phyloP scores from a whole-genome alignment of 2,888 invertebrate species.

The Drepana falcataria region DNA sequence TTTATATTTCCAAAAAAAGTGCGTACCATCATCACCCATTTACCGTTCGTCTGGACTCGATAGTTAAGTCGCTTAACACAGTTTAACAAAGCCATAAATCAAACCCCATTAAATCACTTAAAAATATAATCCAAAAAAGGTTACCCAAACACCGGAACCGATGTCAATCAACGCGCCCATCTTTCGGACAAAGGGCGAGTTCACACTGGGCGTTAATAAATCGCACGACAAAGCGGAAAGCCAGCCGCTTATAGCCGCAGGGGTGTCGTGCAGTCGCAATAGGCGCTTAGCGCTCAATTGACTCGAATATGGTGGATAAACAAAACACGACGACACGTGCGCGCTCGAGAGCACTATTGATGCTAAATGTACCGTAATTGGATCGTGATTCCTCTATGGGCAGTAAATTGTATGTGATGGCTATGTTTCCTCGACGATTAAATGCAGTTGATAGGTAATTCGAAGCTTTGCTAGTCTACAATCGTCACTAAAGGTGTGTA shows the following conservation, averaged over 20 bases:
- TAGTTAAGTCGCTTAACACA: slow-evolving; percentile 10
- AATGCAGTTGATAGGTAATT: too few species aligned
- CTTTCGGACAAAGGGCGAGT: slow-evolving; percentile 43
- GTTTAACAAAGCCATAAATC: slow-evolving; percentile 17
- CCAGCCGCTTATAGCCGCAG: slow-evolving; percentile 34
- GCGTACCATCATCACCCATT: too few species aligned
- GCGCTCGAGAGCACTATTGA: slow-evolving; percentile 48
- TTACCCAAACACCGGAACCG: slow-evolving; percentile 48
- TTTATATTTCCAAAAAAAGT: too few species aligned
- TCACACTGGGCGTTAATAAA: slow-evolving; percentile 52
- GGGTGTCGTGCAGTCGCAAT: slow-evolving; percentile 37
- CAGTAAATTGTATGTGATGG: slow-evolving; percentile 32
- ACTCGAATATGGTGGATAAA: slow-evolving; percentile 62
- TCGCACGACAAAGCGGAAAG: slow-evolving; percentile 56
- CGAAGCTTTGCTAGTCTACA: too few species aligned
- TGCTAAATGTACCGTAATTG: slow-evolving; percentile 70
- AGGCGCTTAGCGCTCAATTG: slow-evolving; percentile 66
- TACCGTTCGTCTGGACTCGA: slow-evolving; percentile 9
- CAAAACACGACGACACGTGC: slow-evolving; percentile 61
- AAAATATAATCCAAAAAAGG: slow-evolving; percentile 6
- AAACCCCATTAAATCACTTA: slow-evolving; percentile 9
- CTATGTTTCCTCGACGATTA: slow-evolving; percentile 14
- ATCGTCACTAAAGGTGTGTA: too few species aligned
- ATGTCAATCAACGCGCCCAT: slow-evolving; percentile 52
- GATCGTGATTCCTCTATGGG: slow-evolving; percentile 58